phyloP scores from a whole-genome alignment of 2,888 invertebrate genomes.

The Apodemia hepburni region DNA sequence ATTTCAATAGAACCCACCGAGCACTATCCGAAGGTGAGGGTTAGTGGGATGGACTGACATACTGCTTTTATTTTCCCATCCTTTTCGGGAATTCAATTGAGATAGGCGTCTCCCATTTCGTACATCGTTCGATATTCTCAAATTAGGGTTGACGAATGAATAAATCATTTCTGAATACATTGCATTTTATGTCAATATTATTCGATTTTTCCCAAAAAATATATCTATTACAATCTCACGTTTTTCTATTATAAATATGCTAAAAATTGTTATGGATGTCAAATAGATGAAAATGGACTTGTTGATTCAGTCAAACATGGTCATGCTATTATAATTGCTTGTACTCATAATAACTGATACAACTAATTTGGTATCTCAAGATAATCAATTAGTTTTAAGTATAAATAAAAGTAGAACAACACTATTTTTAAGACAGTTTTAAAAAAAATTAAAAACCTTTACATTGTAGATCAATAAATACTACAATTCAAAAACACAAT shows the following conservation, averaged over 20 bases:
- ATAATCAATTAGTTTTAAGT: no score
- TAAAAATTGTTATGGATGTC: neutral
- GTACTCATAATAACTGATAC: no score
- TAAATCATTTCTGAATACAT: conserved; percentile 20
- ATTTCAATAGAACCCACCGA: conserved; percentile 58
- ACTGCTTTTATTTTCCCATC: conserved; percentile 64
- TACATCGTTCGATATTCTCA: conserved; percentile 65
- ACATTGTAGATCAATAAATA: no score
- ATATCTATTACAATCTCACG: neutral
- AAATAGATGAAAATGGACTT: no score
- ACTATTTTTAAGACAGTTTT: no score
- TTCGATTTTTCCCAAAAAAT: neutral
- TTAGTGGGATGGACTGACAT: conserved; percentile 38
- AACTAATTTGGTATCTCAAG: no score
- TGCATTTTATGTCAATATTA: neutral
- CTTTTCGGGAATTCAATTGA: conserved; percentile 77
- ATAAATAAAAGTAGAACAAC: no score
- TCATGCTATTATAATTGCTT: no score
- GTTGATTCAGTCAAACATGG: no score
- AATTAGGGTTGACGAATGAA: conserved; percentile 52
- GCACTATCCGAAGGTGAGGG: conserved; percentile 60
- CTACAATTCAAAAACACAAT: no score
- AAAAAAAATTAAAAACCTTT: no score
- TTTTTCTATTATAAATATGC: neutral
- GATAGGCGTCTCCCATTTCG: conserved; percentile 68